Evolutionary conservation across 1,140 invertebrate species (phyloP).

Genomic region (Bombus waltoni): DNA sequence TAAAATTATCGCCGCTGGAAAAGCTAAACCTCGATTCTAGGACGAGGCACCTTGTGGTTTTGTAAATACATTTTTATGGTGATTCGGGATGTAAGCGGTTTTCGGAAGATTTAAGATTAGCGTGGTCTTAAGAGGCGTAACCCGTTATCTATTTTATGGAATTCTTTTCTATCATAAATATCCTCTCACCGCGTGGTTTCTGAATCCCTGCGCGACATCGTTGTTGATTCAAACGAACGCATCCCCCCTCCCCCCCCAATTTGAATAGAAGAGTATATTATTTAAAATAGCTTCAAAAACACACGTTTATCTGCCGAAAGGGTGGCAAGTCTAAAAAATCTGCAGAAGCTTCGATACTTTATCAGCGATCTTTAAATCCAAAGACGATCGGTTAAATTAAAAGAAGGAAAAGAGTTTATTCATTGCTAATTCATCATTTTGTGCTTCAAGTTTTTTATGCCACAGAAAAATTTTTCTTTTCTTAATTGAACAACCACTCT

Average conservation of each 20-base stretch:
- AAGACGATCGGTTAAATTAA: no score
- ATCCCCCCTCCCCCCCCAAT: neutral
- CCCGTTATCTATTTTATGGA: slow-evolving; percentile 16
- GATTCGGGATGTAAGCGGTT: slow-evolving; percentile 21
- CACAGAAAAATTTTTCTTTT: no score
- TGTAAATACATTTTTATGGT: slow-evolving; percentile 33
- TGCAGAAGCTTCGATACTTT: no score
- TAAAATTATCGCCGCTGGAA: slow-evolving; percentile 1
- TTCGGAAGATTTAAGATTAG: slow-evolving; percentile 24
- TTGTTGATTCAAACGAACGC: neutral
- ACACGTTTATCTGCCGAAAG: neutral
- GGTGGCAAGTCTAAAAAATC: no score
- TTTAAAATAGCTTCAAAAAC: neutral
- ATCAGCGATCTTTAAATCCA: no score
- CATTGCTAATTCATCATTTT: no score
- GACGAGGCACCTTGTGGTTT: neutral
- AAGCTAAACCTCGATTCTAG: neutral
- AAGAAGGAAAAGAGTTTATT: no score
- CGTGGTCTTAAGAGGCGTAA: neutral
- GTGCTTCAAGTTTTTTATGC: rapidly evolving
- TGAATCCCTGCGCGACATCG: neutral
- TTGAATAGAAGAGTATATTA: neutral
- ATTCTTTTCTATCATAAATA: slow-evolving; percentile 12
- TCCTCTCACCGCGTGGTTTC: neutral
- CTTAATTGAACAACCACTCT: no score